Evolutionary conservation across 2,888 invertebrate genomes (phyloP).

Genomic region (Tetragonula carbonaria): DNA sequence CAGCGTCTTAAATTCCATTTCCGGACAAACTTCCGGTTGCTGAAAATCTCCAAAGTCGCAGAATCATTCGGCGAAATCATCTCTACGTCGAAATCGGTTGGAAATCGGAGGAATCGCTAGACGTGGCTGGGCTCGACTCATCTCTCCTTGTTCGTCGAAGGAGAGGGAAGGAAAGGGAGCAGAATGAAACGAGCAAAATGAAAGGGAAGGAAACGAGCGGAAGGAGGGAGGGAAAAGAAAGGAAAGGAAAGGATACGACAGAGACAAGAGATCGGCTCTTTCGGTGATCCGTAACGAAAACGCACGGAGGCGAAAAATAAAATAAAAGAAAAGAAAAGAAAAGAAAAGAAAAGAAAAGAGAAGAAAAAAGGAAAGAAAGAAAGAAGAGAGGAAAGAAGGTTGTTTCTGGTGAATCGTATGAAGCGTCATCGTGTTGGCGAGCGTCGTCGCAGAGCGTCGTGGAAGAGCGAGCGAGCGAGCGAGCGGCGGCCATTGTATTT

Average conservation of each 20-base stretch:
- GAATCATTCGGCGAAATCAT: too few species aligned
- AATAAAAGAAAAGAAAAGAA: too few species aligned
- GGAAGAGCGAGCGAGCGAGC: neutral
- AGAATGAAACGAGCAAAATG: neutral
- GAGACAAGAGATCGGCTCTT: slow-evolving; percentile 4
- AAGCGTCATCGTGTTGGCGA: slow-evolving; percentile 53
- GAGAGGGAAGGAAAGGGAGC: neutral
- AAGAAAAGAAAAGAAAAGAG: too few species aligned
- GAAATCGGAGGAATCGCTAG: too few species aligned
- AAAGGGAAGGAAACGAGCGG: neutral
- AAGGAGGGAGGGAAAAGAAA: accelerated
- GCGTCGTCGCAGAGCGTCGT: too few species aligned
- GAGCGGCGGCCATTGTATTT: slow-evolving; percentile 65
- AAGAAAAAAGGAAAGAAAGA: slow-evolving; percentile 10
- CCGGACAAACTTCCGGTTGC: too few species aligned
- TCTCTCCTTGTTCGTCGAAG: neutral
- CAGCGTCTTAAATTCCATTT: too few species aligned
- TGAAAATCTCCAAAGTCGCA: too few species aligned
- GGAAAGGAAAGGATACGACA: neutral
- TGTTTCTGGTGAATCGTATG: slow-evolving; percentile 33
- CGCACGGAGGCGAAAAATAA: slow-evolving; percentile 1
- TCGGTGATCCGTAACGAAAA: slow-evolving; percentile 47
- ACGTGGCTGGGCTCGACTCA: too few species aligned
- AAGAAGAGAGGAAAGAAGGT: slow-evolving; percentile 12
- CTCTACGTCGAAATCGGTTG: too few species aligned